Evolutionary conservation across 1,140 invertebrate genomes (phyloP).

Genomic region (Agrilus planipennis): DNA sequence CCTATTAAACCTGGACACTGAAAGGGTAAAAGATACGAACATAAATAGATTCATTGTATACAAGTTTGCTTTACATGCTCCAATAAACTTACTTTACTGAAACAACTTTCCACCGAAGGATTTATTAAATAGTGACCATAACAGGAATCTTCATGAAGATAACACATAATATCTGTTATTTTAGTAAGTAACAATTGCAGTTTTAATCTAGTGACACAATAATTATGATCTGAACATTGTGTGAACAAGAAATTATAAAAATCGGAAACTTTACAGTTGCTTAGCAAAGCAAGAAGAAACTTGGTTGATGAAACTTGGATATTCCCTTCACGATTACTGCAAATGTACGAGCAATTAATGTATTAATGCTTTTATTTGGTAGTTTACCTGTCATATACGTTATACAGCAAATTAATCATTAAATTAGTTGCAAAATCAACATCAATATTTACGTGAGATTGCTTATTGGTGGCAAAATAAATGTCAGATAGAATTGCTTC

Average conservation of each 20-base stretch:
- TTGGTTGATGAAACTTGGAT: slow-evolving; percentile 46
- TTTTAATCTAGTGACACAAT: slow-evolving; percentile 44
- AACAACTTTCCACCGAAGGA: slow-evolving; percentile 46
- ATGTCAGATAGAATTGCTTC: slow-evolving; percentile 50
- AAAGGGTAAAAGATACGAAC: slow-evolving; percentile 8
- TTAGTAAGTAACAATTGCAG: slow-evolving; percentile 43
- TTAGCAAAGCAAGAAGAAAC: slow-evolving; percentile 46
- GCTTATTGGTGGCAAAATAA: slow-evolving; percentile 49
- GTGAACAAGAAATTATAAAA: slow-evolving; percentile 52
- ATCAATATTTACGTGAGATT: slow-evolving; percentile 40
- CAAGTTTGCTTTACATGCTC: neutral
- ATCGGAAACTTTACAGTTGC: slow-evolving; percentile 43
- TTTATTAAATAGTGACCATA: slow-evolving; percentile 41
- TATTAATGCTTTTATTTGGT: slow-evolving; percentile 2
- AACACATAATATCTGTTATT: slow-evolving; percentile 41
- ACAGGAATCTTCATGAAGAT: slow-evolving; percentile 42
- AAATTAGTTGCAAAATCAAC: slow-evolving; percentile 45
- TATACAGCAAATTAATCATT: slow-evolving; percentile 47
- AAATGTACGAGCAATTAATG: slow-evolving; percentile 14
- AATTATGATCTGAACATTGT: slow-evolving; percentile 52
- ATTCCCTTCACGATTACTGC: slow-evolving; percentile 34
- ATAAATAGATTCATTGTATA: slow-evolving; percentile 4
- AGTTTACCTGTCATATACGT: slow-evolving; percentile 51
- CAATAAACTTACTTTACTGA: slow-evolving; percentile 41
- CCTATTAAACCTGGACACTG: slow-evolving; percentile 36